phyloP scores from a whole-genome alignment of 2,797 vertebrate species.

The Cetoscarus ocellatus region DNA sequence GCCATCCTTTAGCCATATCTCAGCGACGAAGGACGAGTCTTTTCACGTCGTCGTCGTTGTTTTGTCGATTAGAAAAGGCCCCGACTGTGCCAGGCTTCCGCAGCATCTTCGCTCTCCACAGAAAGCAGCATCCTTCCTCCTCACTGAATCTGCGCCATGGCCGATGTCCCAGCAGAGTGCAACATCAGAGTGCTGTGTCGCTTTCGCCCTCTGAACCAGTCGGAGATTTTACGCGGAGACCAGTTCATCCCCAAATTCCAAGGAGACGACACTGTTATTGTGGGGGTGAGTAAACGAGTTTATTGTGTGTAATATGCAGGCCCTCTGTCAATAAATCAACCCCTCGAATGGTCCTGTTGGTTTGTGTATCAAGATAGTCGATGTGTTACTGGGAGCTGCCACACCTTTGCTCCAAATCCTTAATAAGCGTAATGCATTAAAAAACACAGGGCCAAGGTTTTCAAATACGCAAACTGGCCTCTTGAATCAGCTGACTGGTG shows the following conservation, averaged over 20 bases:
- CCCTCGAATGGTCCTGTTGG: slow-evolving; percentile 38
- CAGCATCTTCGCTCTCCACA: slow-evolving; percentile 53
- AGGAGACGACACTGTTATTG: slow-evolving; percentile 90
- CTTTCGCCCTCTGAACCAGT: slow-evolving; percentile 93
- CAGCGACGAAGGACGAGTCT: slow-evolving; percentile 9
- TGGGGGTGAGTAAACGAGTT: slow-evolving; percentile 86
- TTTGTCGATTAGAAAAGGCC: slow-evolving; percentile 42
- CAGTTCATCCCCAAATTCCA: slow-evolving; percentile 92
- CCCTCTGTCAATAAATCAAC: slow-evolving; percentile 75
- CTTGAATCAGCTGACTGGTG: slow-evolving; percentile 45
- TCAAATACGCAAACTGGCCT: slow-evolving; percentile 56
- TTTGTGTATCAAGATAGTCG: neutral
- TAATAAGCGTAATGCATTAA: neutral
- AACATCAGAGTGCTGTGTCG: slow-evolving; percentile 97
- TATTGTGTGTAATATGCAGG: slow-evolving; percentile 66
- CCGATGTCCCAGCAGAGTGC: slow-evolving; percentile 90
- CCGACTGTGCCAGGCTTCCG: slow-evolving; percentile 40
- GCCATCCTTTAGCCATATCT: neutral
- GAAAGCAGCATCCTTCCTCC: slow-evolving; percentile 49
- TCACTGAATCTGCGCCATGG: slow-evolving; percentile 85
- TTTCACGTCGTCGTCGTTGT: slow-evolving; percentile 25
- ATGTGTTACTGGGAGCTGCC: neutral
- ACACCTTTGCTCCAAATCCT: fast-evolving
- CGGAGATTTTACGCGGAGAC: slow-evolving; percentile 92
- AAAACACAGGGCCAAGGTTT: neutral